phyloP scores from a whole-genome alignment of 2,888 invertebrate genomes.

The Syrphus vitripennis region DNA sequence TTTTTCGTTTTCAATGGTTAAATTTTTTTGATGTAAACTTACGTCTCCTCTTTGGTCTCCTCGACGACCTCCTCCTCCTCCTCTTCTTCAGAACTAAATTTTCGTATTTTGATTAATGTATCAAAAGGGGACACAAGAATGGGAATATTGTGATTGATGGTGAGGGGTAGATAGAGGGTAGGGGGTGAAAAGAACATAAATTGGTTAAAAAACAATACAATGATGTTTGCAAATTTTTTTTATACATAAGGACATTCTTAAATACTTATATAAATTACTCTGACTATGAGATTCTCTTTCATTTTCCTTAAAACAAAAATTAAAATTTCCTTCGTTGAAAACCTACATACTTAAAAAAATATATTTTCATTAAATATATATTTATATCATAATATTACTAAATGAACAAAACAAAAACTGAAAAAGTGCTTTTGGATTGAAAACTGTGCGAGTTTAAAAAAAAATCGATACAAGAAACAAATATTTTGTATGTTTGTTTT shows the following conservation, averaged over 20 bases:
- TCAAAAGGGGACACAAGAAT: constrained; percentile 37
- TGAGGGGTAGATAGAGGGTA: too few species aligned
- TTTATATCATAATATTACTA: not conserved
- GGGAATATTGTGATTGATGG: constrained; percentile 2
- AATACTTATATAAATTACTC: constrained; percentile 38
- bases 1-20: not conserved
- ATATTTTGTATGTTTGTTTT: not conserved
- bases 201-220: constrained; percentile 45
- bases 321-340: constrained; percentile 48
- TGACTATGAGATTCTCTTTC: not conserved
- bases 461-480: constrained; percentile 60
- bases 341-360: constrained; percentile 57
- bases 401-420: not conserved
- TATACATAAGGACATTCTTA: constrained; percentile 54
- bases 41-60: constrained; percentile 80
- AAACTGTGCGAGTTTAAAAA: constrained; percentile 41
- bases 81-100: constrained; percentile 81
- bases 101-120: constrained; percentile 62
- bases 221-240: constrained; percentile 47
- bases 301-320: constrained; percentile 31
- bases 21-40: constrained; percentile 74
- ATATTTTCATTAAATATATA: constrained; percentile 18
- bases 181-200: constrained; percentile 47
- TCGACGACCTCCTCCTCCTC: constrained; percentile 81
- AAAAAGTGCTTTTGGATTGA: constrained; percentile 34